Conservation (phyloP, 92 coral and sea anemone species). For the Nematostella vectensis region DNA sequence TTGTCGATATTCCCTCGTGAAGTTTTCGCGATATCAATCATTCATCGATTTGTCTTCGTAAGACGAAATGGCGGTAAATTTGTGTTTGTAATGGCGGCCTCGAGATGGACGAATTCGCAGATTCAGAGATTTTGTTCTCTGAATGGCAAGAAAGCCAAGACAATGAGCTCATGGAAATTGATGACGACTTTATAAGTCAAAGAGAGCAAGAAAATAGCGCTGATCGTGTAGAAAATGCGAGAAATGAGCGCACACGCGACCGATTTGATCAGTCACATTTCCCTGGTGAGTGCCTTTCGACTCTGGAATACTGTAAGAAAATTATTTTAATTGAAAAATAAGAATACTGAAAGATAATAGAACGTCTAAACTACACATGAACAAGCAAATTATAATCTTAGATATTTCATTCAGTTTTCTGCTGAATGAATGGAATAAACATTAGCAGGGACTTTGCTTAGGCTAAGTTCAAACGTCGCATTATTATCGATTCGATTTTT, state of each 20-base stretch:
- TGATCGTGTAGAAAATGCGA: not conserved
- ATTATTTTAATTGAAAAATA: too few species aligned
- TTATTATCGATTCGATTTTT: too few species aligned
- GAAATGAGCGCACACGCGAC: slow-evolving; percentile 18
- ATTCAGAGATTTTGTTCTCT: slow-evolving; percentile 33
- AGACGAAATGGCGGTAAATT: slow-evolving; percentile 69
- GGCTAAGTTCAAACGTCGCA: too few species aligned
- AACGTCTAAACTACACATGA: too few species aligned
- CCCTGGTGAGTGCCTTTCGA: slow-evolving; percentile 1
- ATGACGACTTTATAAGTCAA: slow-evolving; percentile 10
- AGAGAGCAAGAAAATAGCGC: not conserved
- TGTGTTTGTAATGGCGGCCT: slow-evolving; percentile 16
- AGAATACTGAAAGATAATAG: too few species aligned
- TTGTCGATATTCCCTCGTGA: slow-evolving; percentile 1
- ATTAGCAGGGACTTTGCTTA: too few species aligned
- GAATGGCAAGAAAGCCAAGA: slow-evolving; percentile 72
- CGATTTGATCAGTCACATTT: slow-evolving; percentile 10
- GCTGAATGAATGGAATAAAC: too few species aligned
- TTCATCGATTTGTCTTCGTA: not conserved
- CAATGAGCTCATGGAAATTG: slow-evolving; percentile 32
- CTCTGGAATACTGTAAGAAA: too few species aligned
- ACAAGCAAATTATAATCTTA: too few species aligned
- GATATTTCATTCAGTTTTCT: too few species aligned
- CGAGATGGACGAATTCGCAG: slow-evolving; percentile 43
- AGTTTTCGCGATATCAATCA: not conserved